Evolutionary conservation across 1,140 invertebrate genomes (phyloP).

Genomic region (Babylonia areolata): DNA sequence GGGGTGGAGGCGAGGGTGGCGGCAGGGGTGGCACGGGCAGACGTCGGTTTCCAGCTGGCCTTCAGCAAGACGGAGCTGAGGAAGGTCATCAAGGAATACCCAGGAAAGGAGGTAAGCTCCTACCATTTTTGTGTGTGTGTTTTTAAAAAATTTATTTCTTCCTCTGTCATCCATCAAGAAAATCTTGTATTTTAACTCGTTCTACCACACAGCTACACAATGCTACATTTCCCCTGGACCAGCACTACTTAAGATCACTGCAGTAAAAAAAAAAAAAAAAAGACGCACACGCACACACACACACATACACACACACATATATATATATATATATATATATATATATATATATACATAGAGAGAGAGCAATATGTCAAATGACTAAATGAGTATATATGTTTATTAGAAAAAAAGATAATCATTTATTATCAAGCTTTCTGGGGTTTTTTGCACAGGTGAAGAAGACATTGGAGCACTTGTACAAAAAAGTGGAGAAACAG

Average conservation of each 20-base stretch:
- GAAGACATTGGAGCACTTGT: constrained; percentile 94
- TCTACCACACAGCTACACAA: too few species aligned
- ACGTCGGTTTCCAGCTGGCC: constrained; percentile 98
- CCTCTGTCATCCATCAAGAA: too few species aligned
- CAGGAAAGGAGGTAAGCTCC: constrained; percentile 84
- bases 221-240: too few species aligned
- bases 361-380: neutral
- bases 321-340: neutral
- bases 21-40: constrained; percentile 95
- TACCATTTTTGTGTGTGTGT: neutral
- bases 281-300: too few species aligned
- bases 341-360: neutral
- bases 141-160: neutral
- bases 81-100: constrained; percentile 97
- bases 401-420: too few species aligned
- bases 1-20: constrained; percentile 93
- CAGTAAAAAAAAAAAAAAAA: too few species aligned
- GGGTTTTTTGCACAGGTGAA: constrained; percentile 82
- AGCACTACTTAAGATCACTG: too few species aligned
- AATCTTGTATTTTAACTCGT: too few species aligned
- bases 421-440: too few species aligned
- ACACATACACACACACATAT: neutral
- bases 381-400: too few species aligned
- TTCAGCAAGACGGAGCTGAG: constrained; percentile 98
- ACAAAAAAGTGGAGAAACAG: constrained; percentile 98